Evolutionary conservation across 2,113 vertebrate species (phyloP), one percentile per base, ranked within the genome.

Genomic region (Corydoras sp.): DNA sequence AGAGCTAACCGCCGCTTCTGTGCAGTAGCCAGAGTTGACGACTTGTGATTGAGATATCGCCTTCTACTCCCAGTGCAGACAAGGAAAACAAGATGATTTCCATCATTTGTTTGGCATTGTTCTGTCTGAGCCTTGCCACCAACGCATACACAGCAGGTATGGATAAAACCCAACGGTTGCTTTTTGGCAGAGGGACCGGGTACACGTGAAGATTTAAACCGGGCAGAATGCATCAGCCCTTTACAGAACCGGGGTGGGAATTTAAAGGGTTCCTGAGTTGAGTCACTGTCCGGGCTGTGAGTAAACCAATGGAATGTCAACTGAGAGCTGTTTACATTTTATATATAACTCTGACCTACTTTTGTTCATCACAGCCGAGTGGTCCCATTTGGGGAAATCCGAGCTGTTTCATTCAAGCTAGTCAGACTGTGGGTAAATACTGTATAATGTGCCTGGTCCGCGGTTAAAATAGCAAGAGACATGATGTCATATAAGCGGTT

Each of bases 101-200:
- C 81, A 86, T 96, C 78, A 90, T 95, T 81, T 90, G 87, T 77
- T 88, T 93, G 88, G 91, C 91, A 85, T 86, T 98, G 77, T 84
- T 95, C 83, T 89, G 88, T 76, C 66, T 91, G 85, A 93, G 87
- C 71, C 89, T 96, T 91, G 91, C 90, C 86, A 90, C 88, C 84
- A 90, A 86, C 74, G 89, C 88, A 75, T 74, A 82, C 11, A 72
- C 85, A 81, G 80, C 86, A 92, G 95, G 96, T 99, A 95, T 94
- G 84, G 83, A 43, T 43, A 43, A 4, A 43, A 43, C 35, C 4
- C 35, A 43, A 43, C 35, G 35, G 35, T 1, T 43, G 35, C 35
- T 43, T 43, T 43, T 43, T 43, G 35, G 35, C 35, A 43, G 35
- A 43, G 35, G 35, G 4, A 43, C 4, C 7, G 35, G 35, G 35